Percentiles rank a stretch among this genome's conserved stretches.
Conservation (phyloP, 2,797 vertebrate species). For the Enteromius fasciolatus region DNA sequence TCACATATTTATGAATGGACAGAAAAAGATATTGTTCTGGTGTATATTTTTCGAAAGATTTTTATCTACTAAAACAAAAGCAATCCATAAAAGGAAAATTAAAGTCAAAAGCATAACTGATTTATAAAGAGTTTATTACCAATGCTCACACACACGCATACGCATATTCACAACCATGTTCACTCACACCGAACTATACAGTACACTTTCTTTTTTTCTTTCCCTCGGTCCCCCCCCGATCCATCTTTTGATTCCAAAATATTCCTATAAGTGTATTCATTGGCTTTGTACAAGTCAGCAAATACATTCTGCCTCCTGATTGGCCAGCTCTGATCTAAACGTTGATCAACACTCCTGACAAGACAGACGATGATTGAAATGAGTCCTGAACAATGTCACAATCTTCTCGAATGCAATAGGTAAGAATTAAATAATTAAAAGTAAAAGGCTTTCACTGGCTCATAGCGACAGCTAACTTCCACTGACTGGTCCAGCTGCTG, state of each 20-base stretch:
- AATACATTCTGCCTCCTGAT: slow-evolving; percentile 43
- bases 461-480: slow-evolving; percentile 37
- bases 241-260: slow-evolving; percentile 32
- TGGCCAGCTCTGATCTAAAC: slow-evolving; percentile 45
- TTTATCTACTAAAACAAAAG: not conserved
- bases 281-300: slow-evolving; percentile 24
- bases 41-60: not conserved
- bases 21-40: not conserved
- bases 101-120: slow-evolving; percentile 8
- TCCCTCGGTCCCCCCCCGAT: slow-evolving; percentile 8
- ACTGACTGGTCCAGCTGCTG: slow-evolving; percentile 32
- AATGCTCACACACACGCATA: slow-evolving; percentile 55
- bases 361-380: slow-evolving; percentile 49
- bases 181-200: slow-evolving; percentile 68
- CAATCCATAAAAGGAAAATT: slow-evolving; percentile 3
- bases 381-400: slow-evolving; percentile 49
- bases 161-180: slow-evolving; percentile 52
- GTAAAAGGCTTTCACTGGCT: slow-evolving; percentile 47
- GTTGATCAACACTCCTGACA: slow-evolving; percentile 33
- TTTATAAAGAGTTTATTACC: slow-evolving; percentile 72
- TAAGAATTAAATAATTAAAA: slow-evolving; percentile 50
- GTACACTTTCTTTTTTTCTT: slow-evolving; percentile 57
- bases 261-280: slow-evolving; percentile 34
- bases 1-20: not conserved
- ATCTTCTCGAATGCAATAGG: slow-evolving; percentile 39